A percentile compares a stretch with the other conserved stretches of the same genome.
These are phyloP conservation scores for Epirrhoe alternata DNA, from an alignment of 2,888 invertebrate genomes.

Conservation along the genomic window DNA sequence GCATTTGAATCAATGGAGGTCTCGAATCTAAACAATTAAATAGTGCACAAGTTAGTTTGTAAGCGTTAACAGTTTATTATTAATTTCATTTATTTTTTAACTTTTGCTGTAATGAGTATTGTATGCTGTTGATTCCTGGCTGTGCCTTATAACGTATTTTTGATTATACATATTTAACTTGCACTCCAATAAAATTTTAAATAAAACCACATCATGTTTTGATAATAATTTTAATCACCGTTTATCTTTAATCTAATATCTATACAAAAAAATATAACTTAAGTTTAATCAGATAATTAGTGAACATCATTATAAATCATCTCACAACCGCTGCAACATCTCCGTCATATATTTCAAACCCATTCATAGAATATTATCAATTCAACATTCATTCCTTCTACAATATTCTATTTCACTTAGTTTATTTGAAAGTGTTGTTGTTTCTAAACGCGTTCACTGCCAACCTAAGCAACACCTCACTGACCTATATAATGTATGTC, in stretches of 20 bases:
- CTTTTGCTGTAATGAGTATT: conserved; percentile 8
- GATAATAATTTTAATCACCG: conserved; percentile 81
- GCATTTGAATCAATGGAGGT: conserved; percentile 87
- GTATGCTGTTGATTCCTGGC: conserved; percentile 55
- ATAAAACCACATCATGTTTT: conserved; percentile 43
- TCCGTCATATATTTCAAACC: conserved; percentile 73
- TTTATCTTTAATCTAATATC: conserved; percentile 78
- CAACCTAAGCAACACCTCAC: too few relatives aligned
- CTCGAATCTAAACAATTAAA: conserved; percentile 85
- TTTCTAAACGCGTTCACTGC: too few relatives aligned
- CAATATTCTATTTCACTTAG: too few relatives aligned
- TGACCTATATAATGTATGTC: too few relatives aligned
- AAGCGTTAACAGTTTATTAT: conserved; percentile 35
- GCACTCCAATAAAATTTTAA: conserved; percentile 11
- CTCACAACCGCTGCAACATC: conserved; percentile 84
- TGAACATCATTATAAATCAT: conserved; percentile 83
- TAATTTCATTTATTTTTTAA: conserved; percentile 34
- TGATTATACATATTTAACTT: conserved; percentile 9
- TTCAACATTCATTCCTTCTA: conserved; percentile 62
- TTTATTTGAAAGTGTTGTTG: too few relatives aligned
- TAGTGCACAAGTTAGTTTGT: conserved; percentile 23
- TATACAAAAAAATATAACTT: conserved; percentile 85
- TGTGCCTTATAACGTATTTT: conserved; percentile 53
- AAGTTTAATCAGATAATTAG: conserved; percentile 82
- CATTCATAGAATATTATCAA: conserved; percentile 72